A percentile compares a stretch with the other conserved stretches of the same genome.
These are phyloP conservation scores for Plebejus anna DNA, from an alignment of 2,888 invertebrate genomes.

Conservation along the genomic window DNA sequence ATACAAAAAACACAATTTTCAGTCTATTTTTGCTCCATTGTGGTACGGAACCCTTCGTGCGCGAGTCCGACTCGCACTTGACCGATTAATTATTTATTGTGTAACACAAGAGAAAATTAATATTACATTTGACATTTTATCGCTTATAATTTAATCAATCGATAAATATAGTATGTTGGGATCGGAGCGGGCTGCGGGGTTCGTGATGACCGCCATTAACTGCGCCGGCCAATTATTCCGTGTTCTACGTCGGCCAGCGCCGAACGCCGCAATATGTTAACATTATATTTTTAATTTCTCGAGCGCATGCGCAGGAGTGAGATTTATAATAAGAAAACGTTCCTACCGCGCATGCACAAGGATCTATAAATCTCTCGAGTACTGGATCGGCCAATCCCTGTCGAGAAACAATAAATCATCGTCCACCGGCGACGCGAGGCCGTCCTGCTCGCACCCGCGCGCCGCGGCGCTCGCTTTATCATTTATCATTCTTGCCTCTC, in stretches of 20 bases:
- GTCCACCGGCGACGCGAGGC: constrained; percentile 66
- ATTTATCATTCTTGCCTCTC: constrained; percentile 77
- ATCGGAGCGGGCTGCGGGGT: constrained; percentile 37
- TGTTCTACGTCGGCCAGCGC: constrained; percentile 45
- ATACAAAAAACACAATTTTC: too few relatives aligned
- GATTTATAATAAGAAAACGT: constrained; percentile 78
- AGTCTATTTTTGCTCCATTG: too few relatives aligned
- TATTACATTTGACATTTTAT: constrained; percentile 18
- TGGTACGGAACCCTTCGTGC: too few relatives aligned
- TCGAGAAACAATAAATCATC: constrained; percentile 79
- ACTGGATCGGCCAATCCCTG: constrained; percentile 78
- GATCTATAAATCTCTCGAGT: constrained; percentile 77
- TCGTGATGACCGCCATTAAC: constrained; percentile 55
- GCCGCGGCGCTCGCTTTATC: constrained; percentile 55
- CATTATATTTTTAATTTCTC: constrained; percentile 71
- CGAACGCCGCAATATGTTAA: constrained; percentile 67
- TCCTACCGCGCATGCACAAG: constrained; percentile 77
- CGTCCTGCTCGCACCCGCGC: constrained; percentile 62
- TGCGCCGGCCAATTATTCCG: constrained; percentile 61
- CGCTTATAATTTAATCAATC: constrained; percentile 28
- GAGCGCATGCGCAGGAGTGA: constrained; percentile 73
- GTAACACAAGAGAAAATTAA: constrained; percentile 5
- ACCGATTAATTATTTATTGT: background rate
- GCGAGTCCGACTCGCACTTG: too few relatives aligned
- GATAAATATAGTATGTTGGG: constrained; percentile 32